Evolutionary conservation across 2,797 vertebrate species (phyloP), one percentile per base, ranked within the genome.

Genomic region (Ctenopoma kingsleyae): DNA sequence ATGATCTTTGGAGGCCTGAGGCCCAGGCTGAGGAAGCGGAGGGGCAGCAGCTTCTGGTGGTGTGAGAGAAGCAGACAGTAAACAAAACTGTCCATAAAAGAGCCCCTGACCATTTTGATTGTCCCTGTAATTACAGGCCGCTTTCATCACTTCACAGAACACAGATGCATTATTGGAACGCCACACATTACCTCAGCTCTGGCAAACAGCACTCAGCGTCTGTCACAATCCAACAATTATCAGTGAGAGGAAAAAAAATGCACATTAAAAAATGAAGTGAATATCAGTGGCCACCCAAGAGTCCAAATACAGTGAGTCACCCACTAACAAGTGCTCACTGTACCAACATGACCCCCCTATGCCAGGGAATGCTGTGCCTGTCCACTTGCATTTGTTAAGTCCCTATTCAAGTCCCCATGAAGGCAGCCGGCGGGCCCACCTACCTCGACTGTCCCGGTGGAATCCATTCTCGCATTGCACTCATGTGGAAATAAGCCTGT

Each of bases 321-420:
- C 79, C 66, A 79, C 72, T 84, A 92, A 89, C 84, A 90, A 91
- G 89, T 84, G 87, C 84, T 86, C 82, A 91, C 87, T 93, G 89
- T 92, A 92, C 91, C 83, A 82, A 84, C 88, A 91, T 90, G 90
- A 91, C 87, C 87, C 82, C 57, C 44, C 80, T 84, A 75, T 84
- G 88, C 87, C 83, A 74, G 87, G 90, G 86, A 91, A 89, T 91
- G 88, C 84, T 91, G 87, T 88, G 92, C 90, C 90, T 94, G 94
- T 95, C 94, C 86, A 88, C 91, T 92, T 83, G 86, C 84, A 92
- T 94, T 94, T 94, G 91, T 92, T 91, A 91, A 92, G 83, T 86
- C 85, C 85, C 89, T 76, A 89, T 91, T 91, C 91, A 91, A 86
- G 87, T 88, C 85, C 85, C 86, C 72, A 86, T 87, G 90, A 89